Evolutionary conservation across 2,888 invertebrate genomes (phyloP).

Genomic region (Nudaria mundana): DNA sequence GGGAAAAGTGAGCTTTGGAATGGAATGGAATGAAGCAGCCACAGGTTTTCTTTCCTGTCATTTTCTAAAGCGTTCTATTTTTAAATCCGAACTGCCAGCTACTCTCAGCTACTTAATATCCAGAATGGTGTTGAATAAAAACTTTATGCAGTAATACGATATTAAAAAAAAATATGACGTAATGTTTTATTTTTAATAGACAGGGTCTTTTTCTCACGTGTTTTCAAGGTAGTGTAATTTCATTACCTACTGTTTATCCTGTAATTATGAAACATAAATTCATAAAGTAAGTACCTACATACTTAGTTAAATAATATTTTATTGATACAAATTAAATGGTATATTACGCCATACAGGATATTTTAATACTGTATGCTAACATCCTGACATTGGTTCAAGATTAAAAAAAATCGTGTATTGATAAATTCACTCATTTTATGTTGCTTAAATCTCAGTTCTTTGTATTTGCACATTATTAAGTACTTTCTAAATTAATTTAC

Average conservation of each 20-base stretch:
- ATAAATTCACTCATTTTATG: no score
- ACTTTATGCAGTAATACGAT: neutral
- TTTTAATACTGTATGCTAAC: no score
- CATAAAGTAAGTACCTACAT: neutral
- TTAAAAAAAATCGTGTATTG: no score
- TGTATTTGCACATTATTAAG: no score
- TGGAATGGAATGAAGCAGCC: constrained; percentile 43
- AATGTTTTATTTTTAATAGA: neutral
- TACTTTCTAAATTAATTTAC: no score
- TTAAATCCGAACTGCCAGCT: constrained; percentile 3
- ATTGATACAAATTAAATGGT: neutral
- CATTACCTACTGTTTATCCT: neutral
- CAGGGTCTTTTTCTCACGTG: neutral
- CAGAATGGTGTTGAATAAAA: no score
- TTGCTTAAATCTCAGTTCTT: no score
- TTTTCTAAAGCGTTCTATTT: constrained; percentile 23
- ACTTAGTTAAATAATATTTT: neutral
- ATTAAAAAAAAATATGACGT: neutral
- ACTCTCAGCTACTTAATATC: no score
- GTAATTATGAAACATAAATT: neutral
- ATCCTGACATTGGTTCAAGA: no score
- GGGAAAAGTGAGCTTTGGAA: constrained; percentile 57
- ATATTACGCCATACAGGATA: no score
- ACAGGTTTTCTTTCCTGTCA: constrained; percentile 59
- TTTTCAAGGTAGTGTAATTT: neutral